A percentile compares a stretch with the other conserved stretches of the same genome.
phyloP scores from a whole-genome alignment of 2,888 invertebrate genomes.

The Hirtodrosophila duncani region DNA sequence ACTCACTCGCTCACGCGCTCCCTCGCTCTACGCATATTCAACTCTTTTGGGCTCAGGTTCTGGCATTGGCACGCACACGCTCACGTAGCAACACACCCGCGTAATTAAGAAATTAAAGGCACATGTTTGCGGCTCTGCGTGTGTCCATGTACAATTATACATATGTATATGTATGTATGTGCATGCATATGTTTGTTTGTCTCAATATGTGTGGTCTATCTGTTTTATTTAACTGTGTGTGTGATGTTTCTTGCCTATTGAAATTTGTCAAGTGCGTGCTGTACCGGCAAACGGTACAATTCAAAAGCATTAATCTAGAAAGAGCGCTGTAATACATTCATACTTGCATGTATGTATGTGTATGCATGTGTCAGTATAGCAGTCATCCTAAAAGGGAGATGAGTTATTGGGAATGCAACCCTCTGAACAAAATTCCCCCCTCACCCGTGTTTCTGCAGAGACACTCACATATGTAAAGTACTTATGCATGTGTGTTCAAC shows the following conservation, averaged over 20 bases:
- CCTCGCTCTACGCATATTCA: conserved; percentile 7
- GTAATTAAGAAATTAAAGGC: conserved; percentile 71
- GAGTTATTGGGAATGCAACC: no score
- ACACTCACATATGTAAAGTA: no score
- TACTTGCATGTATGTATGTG: background rate
- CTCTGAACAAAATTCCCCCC: no score
- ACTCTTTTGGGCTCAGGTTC: conserved; percentile 15
- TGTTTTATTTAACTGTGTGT: no score
- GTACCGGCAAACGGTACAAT: conserved; percentile 7
- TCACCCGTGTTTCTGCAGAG: no score
- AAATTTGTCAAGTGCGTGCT: conserved; percentile 13
- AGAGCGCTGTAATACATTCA: no score
- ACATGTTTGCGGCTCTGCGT: conserved; percentile 61
- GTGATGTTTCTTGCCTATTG: no score
- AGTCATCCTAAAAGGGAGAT: no score
- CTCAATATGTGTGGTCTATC: conserved; percentile 5
- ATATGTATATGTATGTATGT: conserved; percentile 1
- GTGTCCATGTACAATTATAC: conserved; percentile 16
- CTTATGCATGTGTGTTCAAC: no score
- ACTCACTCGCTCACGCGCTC: conserved; percentile 8
- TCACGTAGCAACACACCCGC: conserved; percentile 48
- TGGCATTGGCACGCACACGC: no score
- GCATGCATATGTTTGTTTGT: background rate
- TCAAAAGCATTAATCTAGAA: conserved; percentile 12
- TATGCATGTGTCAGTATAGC: background rate